Evolutionary conservation across 2,888 invertebrate species (phyloP), one percentile per base, ranked within the genome.

Genomic region (Agonopterix subpropinquella): DNA sequence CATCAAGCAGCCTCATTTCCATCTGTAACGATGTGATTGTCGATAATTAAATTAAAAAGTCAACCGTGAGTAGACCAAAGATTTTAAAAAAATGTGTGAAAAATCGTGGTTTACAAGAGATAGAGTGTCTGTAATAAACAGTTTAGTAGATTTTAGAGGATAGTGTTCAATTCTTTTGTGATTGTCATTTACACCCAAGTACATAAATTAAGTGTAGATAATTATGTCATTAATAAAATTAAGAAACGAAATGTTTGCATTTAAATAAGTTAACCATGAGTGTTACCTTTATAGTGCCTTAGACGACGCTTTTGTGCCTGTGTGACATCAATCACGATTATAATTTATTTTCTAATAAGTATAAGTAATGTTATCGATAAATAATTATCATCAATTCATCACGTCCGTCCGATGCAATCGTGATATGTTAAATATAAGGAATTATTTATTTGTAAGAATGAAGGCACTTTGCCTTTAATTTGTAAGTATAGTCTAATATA

Each of bases 401-500:
- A 36, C 18, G n/a, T 47, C 52, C 52, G 52, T 53, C 52, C 52
- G 15, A 36, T 49, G 11, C 11, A 28, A 28, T 28, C 28, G 48
- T 51, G 48, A 51, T 48, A 46, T 36, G 4, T 10, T 36, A 36
- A 35, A 36, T 42, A 13, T 42, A 42, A 11, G 42, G 10, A 42
- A 42, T 42, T 11, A 13, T 42, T 42, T 42, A 13, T 42, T 42
- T 11, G 10, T 42, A 45, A 45, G 11, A 18, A 18, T 18, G 10
- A n/a, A 28, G 18, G 18, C 10, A 44, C 11, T 8, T 10, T 4
- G 28, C 28, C 28, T 28, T 28, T 39, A 39, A 58, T 44, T 52
- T 59, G 53, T 65, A 57, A 62, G 50, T 53, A 58, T 78, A 83
- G 84, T 86, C 78, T 80, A 72, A 70, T 73, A 65, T 64, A 81